Evolutionary conservation across 2,797 vertebrate genomes (phyloP).

Genomic region (Muscicapa striata): DNA sequence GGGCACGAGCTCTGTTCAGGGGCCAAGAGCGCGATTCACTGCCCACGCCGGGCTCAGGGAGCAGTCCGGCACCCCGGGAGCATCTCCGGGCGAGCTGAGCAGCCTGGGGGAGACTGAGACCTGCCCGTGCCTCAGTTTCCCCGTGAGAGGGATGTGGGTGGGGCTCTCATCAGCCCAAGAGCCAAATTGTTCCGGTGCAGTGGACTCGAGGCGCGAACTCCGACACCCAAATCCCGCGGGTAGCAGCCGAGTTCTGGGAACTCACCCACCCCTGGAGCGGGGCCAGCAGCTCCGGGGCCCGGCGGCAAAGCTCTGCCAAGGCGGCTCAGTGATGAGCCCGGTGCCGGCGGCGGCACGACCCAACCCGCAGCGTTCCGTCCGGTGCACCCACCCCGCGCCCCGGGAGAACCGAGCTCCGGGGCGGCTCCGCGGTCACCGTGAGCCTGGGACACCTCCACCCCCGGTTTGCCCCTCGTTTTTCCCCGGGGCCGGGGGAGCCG

Average conservation of each 20-base stretch:
- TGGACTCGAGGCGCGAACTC: accelerated
- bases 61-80: background rate
- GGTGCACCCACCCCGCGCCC: background rate
- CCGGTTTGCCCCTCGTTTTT: background rate
- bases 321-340: background rate
- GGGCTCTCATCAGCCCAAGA: background rate
- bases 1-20: background rate
- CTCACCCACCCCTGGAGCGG: background rate
- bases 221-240: background rate
- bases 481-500: background rate
- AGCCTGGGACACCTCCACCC: background rate
- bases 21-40: accelerated
- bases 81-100: background rate
- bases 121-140: background rate
- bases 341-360: background rate
- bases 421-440: background rate
- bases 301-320: background rate
- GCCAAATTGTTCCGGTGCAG: background rate
- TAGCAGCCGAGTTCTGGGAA: background rate
- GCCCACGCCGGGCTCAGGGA: background rate
- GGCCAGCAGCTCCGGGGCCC: background rate
- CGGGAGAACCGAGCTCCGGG: background rate
- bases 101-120: background rate
- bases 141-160: background rate
- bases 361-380: background rate